Evolutionary conservation across 2,888 invertebrate species (phyloP), one percentile per base, ranked within the genome.

Genomic region (Saturnia pavonia): DNA sequence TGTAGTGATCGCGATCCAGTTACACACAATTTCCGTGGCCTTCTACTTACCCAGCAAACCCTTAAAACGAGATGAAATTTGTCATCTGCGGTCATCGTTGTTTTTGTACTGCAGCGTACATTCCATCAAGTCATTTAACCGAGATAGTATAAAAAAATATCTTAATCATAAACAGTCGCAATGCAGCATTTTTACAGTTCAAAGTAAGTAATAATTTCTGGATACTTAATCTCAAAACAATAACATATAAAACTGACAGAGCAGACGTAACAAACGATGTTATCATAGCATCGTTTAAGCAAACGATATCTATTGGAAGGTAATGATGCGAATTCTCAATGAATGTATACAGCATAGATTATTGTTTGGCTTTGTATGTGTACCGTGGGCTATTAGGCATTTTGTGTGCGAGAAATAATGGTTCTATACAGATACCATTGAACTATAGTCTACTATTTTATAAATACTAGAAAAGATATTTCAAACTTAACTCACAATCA

Each of bases 381-480:
- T 66, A 25, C 67, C 42, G 42, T 67, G 70, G 67, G 48, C 70
- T 72, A 72, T 72, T 72, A 70, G 70, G 69, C 63, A 67, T 27
- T 70, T 16, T 66, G 69, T 65, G 65, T 45, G 77, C 76, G 19
- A 60, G 57, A 60, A 73, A 81, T 84, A 84, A 85, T 85, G 83
- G 78, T 84, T 84, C 83, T 82, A 81, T 81, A 85, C 85, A 83
- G 82, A 81, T 83, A 80, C 77, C 12, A 27, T 1, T 14, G 3
- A 27, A 27, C n/a, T n/a, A n/a, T n/a, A n/a, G n/a, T n/a, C n/a
- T 54, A n/a, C 22, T n/a, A 54, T 11, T n/a, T n/a, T 11, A 54
- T 22, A 22, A 11, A 54, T 54, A 54, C 19, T 54, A 54, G 54
- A 22, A 22, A 54, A 9, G 22, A 6, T 54, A 12, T 22, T 54